These are phyloP conservation scores for Linyphia triangularis DNA, from an alignment of 2,888 invertebrate genomes.

Conservation along the genomic window DNA sequence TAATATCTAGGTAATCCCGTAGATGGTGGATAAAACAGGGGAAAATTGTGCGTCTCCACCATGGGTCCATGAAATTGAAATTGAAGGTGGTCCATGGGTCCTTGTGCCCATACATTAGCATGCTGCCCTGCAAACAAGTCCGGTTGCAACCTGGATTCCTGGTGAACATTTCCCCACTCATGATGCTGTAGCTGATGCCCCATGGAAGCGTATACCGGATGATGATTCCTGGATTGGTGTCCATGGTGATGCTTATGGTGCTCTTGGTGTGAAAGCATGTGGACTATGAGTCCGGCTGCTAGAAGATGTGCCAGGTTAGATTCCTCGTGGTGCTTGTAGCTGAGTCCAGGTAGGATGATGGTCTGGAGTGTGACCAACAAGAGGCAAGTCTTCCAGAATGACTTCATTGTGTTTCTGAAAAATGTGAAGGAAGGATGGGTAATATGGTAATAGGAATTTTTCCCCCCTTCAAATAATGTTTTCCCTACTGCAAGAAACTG, in stretches of 20 bases:
- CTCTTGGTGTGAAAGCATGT: conserved; percentile 14
- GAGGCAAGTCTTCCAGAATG: conserved; percentile 21
- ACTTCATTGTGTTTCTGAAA: conserved; percentile 25
- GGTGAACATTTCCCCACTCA: not conserved
- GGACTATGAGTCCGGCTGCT: conserved; percentile 61
- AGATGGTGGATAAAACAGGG: not conserved
- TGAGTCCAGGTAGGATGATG: not conserved
- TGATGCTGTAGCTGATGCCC: not conserved
- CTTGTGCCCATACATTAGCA: conserved; percentile 6
- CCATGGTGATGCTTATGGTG: conserved; percentile 12
- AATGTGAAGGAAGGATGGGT: no score
- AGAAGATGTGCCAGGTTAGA: conserved; percentile 50
- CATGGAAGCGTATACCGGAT: not conserved
- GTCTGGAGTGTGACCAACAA: conserved; percentile 13
- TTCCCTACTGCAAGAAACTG: no score
- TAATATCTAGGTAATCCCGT: not conserved
- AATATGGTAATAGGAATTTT: no score
- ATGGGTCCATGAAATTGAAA: not conserved
- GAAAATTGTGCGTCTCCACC: conserved; percentile 13
- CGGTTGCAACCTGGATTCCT: conserved; percentile 21
- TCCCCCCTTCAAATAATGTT: no score
- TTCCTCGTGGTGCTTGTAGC: conserved; percentile 4
- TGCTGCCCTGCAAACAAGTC: conserved; percentile 8
- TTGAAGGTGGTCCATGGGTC: not conserved
- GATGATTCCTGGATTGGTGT: not conserved